phyloP scores from a whole-genome alignment of 2,797 vertebrate genomes.

The Pseudomugil tenellus region DNA sequence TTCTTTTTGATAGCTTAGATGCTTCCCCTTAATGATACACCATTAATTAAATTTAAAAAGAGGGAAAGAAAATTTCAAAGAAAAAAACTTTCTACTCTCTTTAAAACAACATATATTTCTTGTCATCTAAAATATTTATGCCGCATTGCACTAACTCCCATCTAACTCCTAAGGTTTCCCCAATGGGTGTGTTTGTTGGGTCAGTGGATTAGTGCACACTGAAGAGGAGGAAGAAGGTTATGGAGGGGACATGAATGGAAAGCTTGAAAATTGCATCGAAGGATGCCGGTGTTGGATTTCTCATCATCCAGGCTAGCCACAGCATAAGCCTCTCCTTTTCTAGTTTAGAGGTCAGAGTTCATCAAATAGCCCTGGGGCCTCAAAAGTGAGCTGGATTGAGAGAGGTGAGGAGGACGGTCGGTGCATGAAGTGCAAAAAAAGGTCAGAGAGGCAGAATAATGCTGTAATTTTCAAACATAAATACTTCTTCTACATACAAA shows the following conservation, averaged over 20 bases:
- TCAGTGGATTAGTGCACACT: conserved; percentile 45
- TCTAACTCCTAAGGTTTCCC: conserved; percentile 19
- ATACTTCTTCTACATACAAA: background rate
- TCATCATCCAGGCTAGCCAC: conserved; percentile 34
- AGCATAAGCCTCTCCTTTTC: conserved; percentile 67
- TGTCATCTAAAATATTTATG: background rate
- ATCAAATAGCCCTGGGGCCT: conserved; percentile 57
- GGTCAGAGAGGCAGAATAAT: conserved; percentile 59
- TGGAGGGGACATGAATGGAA: conserved; percentile 34
- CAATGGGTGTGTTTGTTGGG: conserved; percentile 16
- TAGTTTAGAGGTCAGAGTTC: conserved; percentile 65
- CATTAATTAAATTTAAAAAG: background rate
- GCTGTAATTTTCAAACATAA: conserved; percentile 25
- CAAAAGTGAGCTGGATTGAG: conserved; percentile 50
- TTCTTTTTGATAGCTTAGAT: background rate
- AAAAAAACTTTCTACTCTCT: background rate
- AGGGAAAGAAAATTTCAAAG: background rate
- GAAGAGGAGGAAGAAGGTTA: conserved; percentile 16
- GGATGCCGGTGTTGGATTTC: conserved; percentile 68
- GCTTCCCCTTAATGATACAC: background rate
- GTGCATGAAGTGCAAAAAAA: conserved; percentile 56
- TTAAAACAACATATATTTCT: background rate
- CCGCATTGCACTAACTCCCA: conserved; percentile 1
- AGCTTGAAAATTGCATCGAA: conserved; percentile 52
- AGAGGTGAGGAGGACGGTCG: conserved; percentile 32